Conservation (phyloP, 2,113 vertebrate genomes). For the Caretta caretta region DNA sequence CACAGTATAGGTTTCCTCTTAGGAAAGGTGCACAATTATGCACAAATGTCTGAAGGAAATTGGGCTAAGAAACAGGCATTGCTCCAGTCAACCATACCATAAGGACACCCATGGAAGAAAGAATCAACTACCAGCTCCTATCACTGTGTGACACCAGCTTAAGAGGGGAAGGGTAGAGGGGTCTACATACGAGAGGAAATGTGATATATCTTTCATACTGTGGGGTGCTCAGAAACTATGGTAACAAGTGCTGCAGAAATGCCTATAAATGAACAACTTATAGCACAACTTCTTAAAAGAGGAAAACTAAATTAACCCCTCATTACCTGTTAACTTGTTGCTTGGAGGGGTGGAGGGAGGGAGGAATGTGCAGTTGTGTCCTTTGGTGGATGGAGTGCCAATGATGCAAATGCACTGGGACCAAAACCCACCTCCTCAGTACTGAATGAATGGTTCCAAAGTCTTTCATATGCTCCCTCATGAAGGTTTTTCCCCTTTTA, state of each 20-base stretch:
- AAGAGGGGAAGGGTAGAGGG: background rate
- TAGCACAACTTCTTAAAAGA: background rate
- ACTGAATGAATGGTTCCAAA: background rate
- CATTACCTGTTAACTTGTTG: background rate
- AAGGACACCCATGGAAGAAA: background rate
- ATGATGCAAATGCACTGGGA: no score
- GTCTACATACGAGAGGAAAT: background rate
- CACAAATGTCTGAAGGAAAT: background rate
- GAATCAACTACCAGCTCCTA: background rate
- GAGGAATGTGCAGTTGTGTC: background rate
- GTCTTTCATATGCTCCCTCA: background rate
- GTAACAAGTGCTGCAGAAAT: background rate
- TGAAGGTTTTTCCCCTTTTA: background rate
- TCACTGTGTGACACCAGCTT: background rate
- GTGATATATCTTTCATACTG: background rate
- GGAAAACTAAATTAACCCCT: background rate
- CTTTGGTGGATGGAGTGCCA: background rate
- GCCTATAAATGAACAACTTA: background rate
- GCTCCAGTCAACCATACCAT: background rate
- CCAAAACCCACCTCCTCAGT: background rate
- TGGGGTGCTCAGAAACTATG: background rate
- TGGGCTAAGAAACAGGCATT: background rate
- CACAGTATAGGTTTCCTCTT: no score
- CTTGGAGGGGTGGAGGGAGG: background rate
- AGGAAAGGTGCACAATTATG: no score